These are phyloP conservation scores for Ctenodactylus gundi DNA, from an alignment of 2,113 vertebrate genomes.

Conservation along the genomic window DNA sequence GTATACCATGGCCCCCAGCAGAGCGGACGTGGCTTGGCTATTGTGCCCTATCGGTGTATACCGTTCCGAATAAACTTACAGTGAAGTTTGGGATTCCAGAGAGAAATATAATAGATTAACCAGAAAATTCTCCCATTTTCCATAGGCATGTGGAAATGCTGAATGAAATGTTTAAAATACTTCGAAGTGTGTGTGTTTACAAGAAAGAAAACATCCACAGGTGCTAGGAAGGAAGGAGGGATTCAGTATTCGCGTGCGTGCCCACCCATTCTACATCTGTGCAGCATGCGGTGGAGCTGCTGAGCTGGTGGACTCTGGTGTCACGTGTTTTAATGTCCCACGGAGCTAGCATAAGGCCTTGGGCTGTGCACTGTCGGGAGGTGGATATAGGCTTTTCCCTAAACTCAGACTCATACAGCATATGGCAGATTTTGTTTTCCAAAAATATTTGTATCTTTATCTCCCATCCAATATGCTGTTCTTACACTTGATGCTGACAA, in stretches of 20 bases:
- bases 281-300: neutral
- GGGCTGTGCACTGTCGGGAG: neutral
- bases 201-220: neutral
- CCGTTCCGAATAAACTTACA: neutral
- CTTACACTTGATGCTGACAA: constrained; percentile 7
- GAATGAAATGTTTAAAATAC: neutral
- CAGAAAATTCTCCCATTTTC: neutral
- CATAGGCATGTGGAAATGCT: neutral
- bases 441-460: neutral
- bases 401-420: constrained; percentile 4
- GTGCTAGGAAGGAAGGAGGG: neutral
- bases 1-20: neutral
- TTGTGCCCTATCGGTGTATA: neutral
- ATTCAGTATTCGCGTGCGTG: neutral
- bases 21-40: neutral
- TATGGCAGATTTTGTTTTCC: constrained; percentile 28
- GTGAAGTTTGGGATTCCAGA: neutral
- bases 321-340: neutral
- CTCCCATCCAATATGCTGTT: neutral
- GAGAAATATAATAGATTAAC: neutral
- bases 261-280: neutral
- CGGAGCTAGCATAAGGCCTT: neutral
- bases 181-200: neutral
- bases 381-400: neutral
- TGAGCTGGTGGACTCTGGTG: neutral